These are phyloP conservation scores for Liopterus haemorrhoidalis DNA, from an alignment of 2,888 invertebrate species.

Conservation along the genomic window DNA sequence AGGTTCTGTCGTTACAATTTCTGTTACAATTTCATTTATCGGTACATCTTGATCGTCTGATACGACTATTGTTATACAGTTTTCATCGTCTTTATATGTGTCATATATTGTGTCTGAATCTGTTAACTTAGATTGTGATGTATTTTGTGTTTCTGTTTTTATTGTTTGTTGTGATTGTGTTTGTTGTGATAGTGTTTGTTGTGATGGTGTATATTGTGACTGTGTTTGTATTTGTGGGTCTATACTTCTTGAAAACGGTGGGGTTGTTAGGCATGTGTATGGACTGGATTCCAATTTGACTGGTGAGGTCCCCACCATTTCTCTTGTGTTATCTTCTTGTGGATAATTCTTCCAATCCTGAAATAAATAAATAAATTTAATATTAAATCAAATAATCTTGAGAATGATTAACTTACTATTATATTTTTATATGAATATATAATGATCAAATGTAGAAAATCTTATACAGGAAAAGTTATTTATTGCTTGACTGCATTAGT, in stretches of 20 bases:
- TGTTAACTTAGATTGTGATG: slow-evolving; percentile 40
- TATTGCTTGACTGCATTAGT: too few species aligned
- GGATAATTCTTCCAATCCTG: slow-evolving; percentile 46
- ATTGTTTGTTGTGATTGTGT: slow-evolving; percentile 22
- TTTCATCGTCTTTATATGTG: slow-evolving; percentile 65
- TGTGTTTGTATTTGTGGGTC: slow-evolving; percentile 37
- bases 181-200: slow-evolving; percentile 36
- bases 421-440: too few species aligned
- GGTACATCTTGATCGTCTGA: slow-evolving; percentile 52
- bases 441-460: too few species aligned
- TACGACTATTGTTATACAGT: slow-evolving; percentile 68
- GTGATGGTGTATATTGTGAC: slow-evolving; percentile 41
- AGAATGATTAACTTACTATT: too few species aligned
- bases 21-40: slow-evolving; percentile 48
- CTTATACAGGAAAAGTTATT: too few species aligned
- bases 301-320: slow-evolving; percentile 86
- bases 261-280: slow-evolving; percentile 49
- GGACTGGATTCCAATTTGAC: slow-evolving; percentile 76
- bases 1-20: slow-evolving; percentile 38
- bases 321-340: slow-evolving; percentile 52
- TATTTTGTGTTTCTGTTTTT: slow-evolving; percentile 16
- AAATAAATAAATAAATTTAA: slow-evolving; percentile 32
- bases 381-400: too few species aligned
- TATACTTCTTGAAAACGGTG: slow-evolving; percentile 15
- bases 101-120: slow-evolving; percentile 62